Percentiles rank a stretch among this genome's conserved stretches.
These are phyloP conservation scores for Himantopus leucocephalus DNA, from an alignment of 2,113 vertebrate species.

Conservation along the genomic window DNA sequence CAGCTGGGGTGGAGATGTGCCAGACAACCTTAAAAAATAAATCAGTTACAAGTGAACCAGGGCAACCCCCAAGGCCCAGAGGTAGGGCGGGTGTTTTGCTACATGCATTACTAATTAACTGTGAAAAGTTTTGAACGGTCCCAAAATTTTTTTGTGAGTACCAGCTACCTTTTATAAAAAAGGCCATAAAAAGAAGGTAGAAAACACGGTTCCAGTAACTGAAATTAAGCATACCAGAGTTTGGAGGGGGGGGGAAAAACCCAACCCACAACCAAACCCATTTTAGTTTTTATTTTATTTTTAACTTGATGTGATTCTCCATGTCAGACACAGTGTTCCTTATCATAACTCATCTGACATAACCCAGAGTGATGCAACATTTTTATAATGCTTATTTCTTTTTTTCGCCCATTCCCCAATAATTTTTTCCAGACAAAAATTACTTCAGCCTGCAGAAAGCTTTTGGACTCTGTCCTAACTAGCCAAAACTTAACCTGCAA, in stretches of 20 bases:
- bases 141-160: slow-evolving; percentile 60
- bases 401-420: not conserved
- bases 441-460: slow-evolving; percentile 25
- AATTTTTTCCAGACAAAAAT: slow-evolving; percentile 46
- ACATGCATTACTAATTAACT: slow-evolving; percentile 74
- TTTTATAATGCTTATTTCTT: slow-evolving; percentile 27
- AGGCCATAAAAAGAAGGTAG: slow-evolving; percentile 37
- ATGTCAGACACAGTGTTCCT: not conserved
- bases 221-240: slow-evolving; percentile 22
- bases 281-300: slow-evolving; percentile 22
- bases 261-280: not conserved
- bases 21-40: slow-evolving; percentile 73
- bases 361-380: slow-evolving; percentile 6
- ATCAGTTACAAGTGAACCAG: slow-evolving; percentile 69
- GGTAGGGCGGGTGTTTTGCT: slow-evolving; percentile 69
- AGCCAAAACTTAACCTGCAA: slow-evolving; percentile 35
- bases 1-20: slow-evolving; percentile 66
- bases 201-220: slow-evolving; percentile 52
- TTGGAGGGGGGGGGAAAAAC: not conserved
- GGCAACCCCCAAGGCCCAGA: slow-evolving; percentile 64
- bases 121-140: slow-evolving; percentile 70
- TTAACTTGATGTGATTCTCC: not conserved
- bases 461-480: slow-evolving; percentile 20
- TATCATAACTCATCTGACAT: slow-evolving; percentile 49
- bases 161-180: slow-evolving; percentile 69